Evolutionary conservation across 2,888 invertebrate genomes (phyloP).

Genomic region (Cristatella mucedo): DNA sequence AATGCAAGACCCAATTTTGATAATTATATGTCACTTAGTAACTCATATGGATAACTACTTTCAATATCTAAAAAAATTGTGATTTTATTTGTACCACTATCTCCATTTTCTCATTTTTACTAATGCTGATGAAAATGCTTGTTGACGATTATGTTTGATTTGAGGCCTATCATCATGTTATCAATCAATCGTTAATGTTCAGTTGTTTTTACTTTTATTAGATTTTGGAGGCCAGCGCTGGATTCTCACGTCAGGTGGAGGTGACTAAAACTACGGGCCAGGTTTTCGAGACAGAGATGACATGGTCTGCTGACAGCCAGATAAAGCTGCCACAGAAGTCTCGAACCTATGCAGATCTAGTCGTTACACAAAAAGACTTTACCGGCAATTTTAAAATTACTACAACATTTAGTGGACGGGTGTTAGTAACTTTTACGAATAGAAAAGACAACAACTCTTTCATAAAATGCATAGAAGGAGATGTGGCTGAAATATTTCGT

Average conservation of each 20-base stretch:
- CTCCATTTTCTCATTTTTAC: no score
- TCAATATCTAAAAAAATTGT: no score
- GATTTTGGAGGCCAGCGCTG: slow-evolving; percentile 35
- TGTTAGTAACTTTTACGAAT: slow-evolving; percentile 33
- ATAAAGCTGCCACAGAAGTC: slow-evolving; percentile 32
- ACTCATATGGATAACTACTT: no score
- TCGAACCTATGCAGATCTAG: slow-evolving; percentile 37
- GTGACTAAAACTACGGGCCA: slow-evolving; percentile 32
- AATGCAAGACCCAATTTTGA: no score
- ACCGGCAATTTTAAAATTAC: slow-evolving; percentile 33
- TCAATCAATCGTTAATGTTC: no score
- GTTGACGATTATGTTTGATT: no score
- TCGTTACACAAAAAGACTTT: slow-evolving; percentile 40
- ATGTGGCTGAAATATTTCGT: slow-evolving; percentile 24
- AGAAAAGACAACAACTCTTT: slow-evolving; percentile 36
- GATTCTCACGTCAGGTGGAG: slow-evolving; percentile 35
- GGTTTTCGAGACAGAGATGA: slow-evolving; percentile 32
- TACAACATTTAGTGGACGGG: slow-evolving; percentile 27
- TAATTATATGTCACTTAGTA: no score
- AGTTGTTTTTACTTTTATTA: no score
- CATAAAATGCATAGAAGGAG: slow-evolving; percentile 28
- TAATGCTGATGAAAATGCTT: no score
- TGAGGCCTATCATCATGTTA: no score
- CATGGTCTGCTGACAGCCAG: slow-evolving; percentile 41
- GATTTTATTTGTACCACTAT: no score